Evolutionary conservation across 37 sponge, comb jelly and placozoan genomes (phyloP).

Genomic region (Eunapius fragilis): DNA sequence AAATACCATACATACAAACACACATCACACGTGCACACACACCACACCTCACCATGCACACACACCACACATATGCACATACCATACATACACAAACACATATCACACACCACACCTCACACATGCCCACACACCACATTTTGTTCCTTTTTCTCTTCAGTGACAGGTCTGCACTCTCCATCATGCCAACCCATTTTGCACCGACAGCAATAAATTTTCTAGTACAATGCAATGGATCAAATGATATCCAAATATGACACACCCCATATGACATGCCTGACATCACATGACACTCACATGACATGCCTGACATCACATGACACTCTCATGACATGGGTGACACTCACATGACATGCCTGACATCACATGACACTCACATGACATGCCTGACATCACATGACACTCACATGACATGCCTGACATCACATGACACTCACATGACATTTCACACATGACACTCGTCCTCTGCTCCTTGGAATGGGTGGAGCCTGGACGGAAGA

Average conservation of each 20-base stretch:
- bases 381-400: too few species aligned
- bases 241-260: too few species aligned
- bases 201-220: conserved; percentile 28
- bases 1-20: too few species aligned
- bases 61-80: background rate
- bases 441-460: background rate
- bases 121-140: background rate
- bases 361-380: too few species aligned
- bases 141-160: background rate
- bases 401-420: background rate
- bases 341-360: too few species aligned
- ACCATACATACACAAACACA: background rate
- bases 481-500: background rate
- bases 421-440: background rate
- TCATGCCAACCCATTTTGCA: conserved; percentile 64
- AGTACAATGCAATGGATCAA: background rate
- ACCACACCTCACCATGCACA: background rate
- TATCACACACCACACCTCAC: background rate
- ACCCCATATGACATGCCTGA: too few species aligned
- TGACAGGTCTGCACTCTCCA: conserved; percentile 28
- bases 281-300: too few species aligned
- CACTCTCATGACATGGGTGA: background rate
- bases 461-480: background rate
- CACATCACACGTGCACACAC: background rate
- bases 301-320: too few species aligned